Conservation (phyloP, 1,140 invertebrate genomes). For the Aphis gossypii region DNA sequence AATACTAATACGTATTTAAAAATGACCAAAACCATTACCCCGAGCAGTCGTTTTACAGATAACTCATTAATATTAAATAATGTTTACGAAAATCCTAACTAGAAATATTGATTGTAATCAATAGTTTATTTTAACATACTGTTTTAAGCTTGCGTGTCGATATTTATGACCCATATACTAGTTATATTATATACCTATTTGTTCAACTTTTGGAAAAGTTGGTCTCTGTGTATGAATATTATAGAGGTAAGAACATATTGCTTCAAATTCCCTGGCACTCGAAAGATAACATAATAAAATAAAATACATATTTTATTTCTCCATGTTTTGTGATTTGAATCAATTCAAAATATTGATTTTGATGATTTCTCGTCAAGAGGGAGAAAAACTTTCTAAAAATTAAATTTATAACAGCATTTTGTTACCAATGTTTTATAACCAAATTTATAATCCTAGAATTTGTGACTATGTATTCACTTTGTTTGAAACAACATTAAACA, state of each 20-base stretch:
- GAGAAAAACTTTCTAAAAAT: neutral
- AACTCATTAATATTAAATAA: neutral
- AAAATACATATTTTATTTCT: neutral
- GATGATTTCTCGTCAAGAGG: neutral
- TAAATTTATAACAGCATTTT: neutral
- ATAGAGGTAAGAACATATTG: neutral
- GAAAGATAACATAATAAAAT: neutral
- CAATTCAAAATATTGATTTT: neutral
- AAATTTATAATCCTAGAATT: neutral
- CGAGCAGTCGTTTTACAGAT: neutral
- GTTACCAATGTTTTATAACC: neutral
- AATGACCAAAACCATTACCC: neutral
- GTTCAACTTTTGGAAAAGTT: neutral
- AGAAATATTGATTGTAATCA: neutral
- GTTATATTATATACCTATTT: neutral
- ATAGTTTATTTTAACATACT: neutral
- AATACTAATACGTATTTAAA: neutral
- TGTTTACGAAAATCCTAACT: neutral
- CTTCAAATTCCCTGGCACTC: neutral
- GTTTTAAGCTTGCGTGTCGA: neutral
- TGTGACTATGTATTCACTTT: neutral
- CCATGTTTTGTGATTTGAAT: neutral
- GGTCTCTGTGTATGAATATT: neutral
- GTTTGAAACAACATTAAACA: neutral
- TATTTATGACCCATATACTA: neutral